Conservation (phyloP, 2,797 vertebrate genomes). For the Mastacembelus armatus region DNA sequence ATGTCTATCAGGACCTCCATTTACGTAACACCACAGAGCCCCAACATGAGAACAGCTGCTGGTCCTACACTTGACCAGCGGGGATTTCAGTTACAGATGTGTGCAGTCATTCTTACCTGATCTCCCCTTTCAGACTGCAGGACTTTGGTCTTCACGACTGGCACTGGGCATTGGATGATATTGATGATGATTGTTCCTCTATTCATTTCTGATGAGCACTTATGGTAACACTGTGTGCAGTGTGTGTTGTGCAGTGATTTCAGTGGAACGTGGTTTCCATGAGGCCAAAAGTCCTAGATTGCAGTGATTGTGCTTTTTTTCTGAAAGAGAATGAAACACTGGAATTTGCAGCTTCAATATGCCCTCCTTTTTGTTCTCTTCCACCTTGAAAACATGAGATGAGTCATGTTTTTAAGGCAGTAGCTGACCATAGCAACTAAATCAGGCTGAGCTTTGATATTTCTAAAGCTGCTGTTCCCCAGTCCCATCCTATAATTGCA, state of each 20-base stretch:
- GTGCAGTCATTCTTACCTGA: slow-evolving; percentile 36
- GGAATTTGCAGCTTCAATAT: no score
- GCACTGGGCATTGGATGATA: slow-evolving; percentile 96
- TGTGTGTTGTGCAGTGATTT: slow-evolving; percentile 68
- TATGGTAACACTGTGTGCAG: slow-evolving; percentile 72
- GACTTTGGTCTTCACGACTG: slow-evolving; percentile 95
- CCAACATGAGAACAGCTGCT: neutral
- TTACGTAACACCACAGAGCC: neutral
- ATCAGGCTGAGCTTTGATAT: neutral
- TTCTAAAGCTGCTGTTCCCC: neutral
- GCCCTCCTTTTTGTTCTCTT: neutral
- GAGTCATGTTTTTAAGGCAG: neutral
- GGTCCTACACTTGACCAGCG: neutral
- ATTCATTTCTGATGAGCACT: slow-evolving; percentile 93
- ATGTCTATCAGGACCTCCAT: neutral
- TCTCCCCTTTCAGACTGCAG: slow-evolving; percentile 93
- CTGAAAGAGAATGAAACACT: neutral
- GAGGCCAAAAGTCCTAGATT: neutral
- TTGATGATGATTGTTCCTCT: slow-evolving; percentile 91
- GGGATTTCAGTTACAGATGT: neutral
- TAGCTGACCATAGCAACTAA: neutral
- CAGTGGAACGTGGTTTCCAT: slow-evolving; percentile 7
- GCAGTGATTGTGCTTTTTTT: neutral
- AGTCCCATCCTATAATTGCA: slow-evolving; percentile 8
- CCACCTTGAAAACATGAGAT: neutral